These are phyloP conservation scores for Paradisaea rubra DNA, from an alignment of 2,113 vertebrate species.

Conservation along the genomic window DNA sequence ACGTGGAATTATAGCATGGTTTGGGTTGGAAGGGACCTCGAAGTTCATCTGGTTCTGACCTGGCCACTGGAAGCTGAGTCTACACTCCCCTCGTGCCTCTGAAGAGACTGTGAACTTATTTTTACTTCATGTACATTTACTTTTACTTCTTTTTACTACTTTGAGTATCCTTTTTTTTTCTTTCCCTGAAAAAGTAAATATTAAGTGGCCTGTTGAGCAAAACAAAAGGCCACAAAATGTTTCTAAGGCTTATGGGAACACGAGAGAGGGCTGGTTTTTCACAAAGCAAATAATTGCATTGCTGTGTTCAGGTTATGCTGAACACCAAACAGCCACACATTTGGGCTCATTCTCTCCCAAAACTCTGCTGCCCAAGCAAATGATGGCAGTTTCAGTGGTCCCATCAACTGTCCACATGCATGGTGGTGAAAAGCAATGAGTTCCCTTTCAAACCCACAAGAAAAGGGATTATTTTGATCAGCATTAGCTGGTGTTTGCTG, in stretches of 20 bases:
- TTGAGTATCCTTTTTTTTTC: rapidly evolving
- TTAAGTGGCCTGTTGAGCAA: not conserved
- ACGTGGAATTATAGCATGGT: not conserved
- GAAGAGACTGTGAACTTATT: not conserved
- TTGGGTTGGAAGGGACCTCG: not conserved
- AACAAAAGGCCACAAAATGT: not conserved
- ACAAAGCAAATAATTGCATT: not conserved
- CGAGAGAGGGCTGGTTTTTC: not conserved
- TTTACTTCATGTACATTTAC: not conserved
- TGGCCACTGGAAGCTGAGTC: not conserved
- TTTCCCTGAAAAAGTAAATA: not conserved
- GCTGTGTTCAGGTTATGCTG: not conserved
- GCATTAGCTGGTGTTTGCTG: not conserved
- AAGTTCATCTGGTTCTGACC: not conserved
- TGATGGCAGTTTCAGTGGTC: not conserved
- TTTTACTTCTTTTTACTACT: no score
- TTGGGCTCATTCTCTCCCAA: not conserved
- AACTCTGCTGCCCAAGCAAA: not conserved
- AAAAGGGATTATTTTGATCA: not conserved
- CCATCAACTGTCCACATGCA: rapidly evolving
- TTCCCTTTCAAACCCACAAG: not conserved
- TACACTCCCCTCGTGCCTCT: rapidly evolving
- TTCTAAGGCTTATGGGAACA: not conserved
- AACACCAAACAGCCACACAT: rapidly evolving
- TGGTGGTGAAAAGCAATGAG: not conserved